These are phyloP conservation scores for Sweltsa coloradensis DNA, from an alignment of 1,140 invertebrate genomes.

Conservation along the genomic window DNA sequence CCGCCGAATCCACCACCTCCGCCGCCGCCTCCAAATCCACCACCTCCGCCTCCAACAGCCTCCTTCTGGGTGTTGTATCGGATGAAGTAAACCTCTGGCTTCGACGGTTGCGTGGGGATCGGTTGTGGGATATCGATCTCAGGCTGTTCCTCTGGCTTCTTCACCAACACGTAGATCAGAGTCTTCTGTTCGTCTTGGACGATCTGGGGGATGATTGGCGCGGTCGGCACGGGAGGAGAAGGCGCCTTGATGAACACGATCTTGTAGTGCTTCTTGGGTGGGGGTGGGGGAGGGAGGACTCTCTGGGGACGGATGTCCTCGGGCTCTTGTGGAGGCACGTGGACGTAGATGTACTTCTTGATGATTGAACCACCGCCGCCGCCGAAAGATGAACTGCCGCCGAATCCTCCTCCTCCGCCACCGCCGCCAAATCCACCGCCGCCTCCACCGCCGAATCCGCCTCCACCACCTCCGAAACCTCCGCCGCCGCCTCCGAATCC, in stretches of 20 bases:
- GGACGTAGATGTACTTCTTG: conserved; percentile 77
- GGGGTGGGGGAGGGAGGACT: conserved; percentile 30
- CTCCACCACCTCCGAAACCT: no score
- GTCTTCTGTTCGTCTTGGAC: conserved; percentile 78
- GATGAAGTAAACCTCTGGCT: conserved; percentile 80
- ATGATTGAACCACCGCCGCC: no score
- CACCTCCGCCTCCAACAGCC: not conserved
- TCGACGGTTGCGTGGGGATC: conserved; percentile 66
- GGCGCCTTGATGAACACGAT: conserved; percentile 83
- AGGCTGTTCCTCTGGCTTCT: conserved; percentile 72
- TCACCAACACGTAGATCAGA: conserved; percentile 76
- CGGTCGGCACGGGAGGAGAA: conserved; percentile 61
- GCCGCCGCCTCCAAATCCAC: not conserved
- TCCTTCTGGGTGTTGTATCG: conserved; percentile 65
- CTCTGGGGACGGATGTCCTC: conserved; percentile 50
- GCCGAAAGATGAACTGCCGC: no score
- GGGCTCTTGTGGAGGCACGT: conserved; percentile 71
- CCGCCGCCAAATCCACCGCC: no score
- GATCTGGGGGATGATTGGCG: conserved; percentile 53
- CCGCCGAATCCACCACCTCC: conserved; percentile 24
- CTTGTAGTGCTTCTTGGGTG: conserved; percentile 79
- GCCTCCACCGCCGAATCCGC: no score
- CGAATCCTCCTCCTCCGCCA: no score
- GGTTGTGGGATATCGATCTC: conserved; percentile 64
- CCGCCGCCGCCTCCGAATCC: no score